These are phyloP conservation scores for Threskiornis aethiopicus DNA, from an alignment of 2,797 vertebrate genomes.

Conservation along the genomic window DNA sequence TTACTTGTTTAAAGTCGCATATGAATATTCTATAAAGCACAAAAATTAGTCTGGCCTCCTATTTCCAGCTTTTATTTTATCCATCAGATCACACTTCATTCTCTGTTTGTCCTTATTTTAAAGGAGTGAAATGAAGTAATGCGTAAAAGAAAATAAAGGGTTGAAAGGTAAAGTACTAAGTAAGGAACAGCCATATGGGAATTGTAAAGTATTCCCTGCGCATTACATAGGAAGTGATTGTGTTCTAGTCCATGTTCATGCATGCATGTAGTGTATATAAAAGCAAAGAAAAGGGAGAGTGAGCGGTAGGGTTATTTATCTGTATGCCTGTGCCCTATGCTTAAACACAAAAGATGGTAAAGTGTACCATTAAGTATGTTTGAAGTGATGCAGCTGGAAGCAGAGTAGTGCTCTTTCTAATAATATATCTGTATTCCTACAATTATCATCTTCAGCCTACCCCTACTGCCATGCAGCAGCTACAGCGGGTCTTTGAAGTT, in stretches of 20 bases:
- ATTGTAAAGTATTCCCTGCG: background rate
- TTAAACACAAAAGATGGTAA: background rate
- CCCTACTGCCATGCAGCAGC: background rate
- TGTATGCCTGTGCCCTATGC: background rate
- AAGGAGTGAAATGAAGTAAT: background rate
- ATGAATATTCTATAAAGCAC: background rate
- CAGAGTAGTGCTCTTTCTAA: background rate
- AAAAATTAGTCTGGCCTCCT: background rate
- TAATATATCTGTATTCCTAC: background rate
- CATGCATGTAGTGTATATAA: background rate
- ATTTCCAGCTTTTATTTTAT: background rate
- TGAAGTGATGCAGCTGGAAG: background rate
- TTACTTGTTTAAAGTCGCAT: background rate
- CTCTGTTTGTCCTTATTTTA: background rate
- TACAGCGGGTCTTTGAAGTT: background rate
- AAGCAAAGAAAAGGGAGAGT: background rate
- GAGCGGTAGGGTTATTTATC: background rate
- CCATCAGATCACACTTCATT: background rate
- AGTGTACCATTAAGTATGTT: background rate
- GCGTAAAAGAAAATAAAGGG: background rate
- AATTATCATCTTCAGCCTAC: background rate
- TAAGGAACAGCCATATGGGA: background rate
- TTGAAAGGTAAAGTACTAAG: background rate
- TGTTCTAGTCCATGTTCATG: background rate
- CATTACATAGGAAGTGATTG: background rate